Conservation (phyloP, 2,797 vertebrate genomes). For the Channallabes apus region DNA sequence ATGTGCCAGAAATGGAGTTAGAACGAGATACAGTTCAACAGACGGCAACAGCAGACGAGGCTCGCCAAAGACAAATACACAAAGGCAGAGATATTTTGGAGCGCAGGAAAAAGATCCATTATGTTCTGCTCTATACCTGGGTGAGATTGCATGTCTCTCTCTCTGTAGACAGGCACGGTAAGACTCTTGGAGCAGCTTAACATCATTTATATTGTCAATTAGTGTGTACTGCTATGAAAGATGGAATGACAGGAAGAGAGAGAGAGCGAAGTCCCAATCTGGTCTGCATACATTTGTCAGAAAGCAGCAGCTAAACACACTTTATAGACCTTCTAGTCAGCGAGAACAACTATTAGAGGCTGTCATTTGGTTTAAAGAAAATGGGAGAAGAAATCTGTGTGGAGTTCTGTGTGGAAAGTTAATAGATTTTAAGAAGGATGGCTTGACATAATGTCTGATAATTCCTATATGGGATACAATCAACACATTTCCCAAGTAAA, state of each 20-base stretch:
- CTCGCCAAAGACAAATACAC: not conserved
- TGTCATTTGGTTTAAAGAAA: not conserved
- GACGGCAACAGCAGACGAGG: not conserved
- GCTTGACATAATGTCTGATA: not conserved
- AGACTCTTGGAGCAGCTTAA: conserved; percentile 22
- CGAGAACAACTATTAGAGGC: conserved; percentile 1
- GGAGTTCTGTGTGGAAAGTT: not conserved
- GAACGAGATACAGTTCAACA: conserved; percentile 3
- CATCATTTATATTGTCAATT: conserved; percentile 24
- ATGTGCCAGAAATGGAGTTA: conserved; percentile 1
- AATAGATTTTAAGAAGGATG: not conserved
- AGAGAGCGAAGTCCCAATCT: conserved; percentile 1
- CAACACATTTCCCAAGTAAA: not conserved
- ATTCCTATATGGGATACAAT: not conserved
- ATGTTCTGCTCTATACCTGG: not conserved
- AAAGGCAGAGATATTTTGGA: conserved; percentile 5
- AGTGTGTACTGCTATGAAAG: conserved; percentile 14
- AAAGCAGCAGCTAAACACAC: not conserved
- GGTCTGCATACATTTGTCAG: not conserved
- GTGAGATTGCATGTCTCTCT: not conserved
- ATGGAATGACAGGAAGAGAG: not conserved
- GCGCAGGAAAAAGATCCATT: not conserved
- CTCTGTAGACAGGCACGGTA: not conserved
- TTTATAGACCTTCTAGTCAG: not conserved
- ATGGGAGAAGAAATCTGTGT: not conserved